Conservation (phyloP, 2,888 invertebrate species). For the Diplolepis rosae region DNA sequence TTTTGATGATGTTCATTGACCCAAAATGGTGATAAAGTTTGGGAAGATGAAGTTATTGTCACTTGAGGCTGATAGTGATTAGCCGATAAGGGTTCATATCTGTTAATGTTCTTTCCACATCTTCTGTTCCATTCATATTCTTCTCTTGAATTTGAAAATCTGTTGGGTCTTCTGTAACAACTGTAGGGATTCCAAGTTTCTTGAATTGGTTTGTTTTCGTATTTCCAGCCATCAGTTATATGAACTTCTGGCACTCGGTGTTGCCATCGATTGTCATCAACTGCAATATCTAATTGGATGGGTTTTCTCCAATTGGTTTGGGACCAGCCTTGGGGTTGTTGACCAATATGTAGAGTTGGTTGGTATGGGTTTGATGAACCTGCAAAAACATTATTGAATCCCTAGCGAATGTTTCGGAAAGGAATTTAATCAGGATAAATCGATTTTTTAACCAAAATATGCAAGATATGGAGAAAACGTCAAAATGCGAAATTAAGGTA, state of each 20-base stretch:
- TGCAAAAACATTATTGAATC: background rate
- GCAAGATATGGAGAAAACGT: no score
- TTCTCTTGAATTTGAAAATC: background rate
- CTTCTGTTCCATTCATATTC: background rate
- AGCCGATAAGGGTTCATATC: no score
- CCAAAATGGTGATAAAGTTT: conserved; percentile 33
- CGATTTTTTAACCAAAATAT: no score
- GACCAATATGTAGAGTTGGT: background rate
- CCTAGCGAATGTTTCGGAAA: no score
- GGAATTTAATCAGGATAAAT: no score
- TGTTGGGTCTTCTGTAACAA: background rate
- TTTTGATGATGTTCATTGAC: conserved; percentile 26
- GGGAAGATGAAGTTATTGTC: background rate
- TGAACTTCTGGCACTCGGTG: background rate
- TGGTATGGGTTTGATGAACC: background rate
- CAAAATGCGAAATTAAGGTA: no score
- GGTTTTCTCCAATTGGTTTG: background rate
- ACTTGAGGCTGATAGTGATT: no score
- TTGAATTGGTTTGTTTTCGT: background rate
- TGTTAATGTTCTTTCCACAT: background rate
- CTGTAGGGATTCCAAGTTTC: background rate
- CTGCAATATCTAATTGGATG: background rate
- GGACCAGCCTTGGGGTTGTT: background rate
- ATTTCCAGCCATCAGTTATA: background rate
- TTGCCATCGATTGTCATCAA: background rate